Evolutionary conservation across 1,140 invertebrate genomes (phyloP), one percentile per base, ranked within the genome.

Genomic region (Apis cerana): DNA sequence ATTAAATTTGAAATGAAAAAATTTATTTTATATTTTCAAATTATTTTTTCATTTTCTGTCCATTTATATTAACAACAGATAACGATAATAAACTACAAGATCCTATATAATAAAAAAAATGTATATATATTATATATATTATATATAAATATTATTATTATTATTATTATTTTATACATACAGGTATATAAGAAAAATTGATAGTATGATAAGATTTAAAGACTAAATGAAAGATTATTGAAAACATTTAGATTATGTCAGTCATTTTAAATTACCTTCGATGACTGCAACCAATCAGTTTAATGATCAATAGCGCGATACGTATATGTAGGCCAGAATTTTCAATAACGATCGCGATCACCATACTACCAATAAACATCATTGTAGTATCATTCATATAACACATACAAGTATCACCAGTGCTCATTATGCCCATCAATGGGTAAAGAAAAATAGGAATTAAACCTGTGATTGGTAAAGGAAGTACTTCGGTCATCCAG

Each of bases 401-500:
- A 75, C 94, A 93, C 11, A 92, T 86, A 75, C 94, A 94, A 0
- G 95, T 95, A 3, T 92, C 90, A 64, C 94, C 90, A 21, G 96
- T 96, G 81, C 93, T 91, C 83, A 95, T 86, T 13, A 96, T 91
- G 27, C 95, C 95, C 87, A 96, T 91, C 19, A 96, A 64, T 0
- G 96, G 96, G 84, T 96, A 96, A 0, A 96, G 85, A 7, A 96
- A 92, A 0, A 96, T 93, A 2, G 96, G 96, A 43, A 97, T 90
- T 2, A 97, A 90, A 19, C 96, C 95, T 8, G 96, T 96, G 43
- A 96, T 93, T 1, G 96, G 94, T 15, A 97, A 91, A 1, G 96
- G 96, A 8, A 97, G 82, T 0, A 95, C 95, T 90, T 97, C 96
- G 5, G 96, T 95, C 89, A 96, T 95, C 96, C 96, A 97, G 84